Evolutionary conservation across 1,140 invertebrate genomes (phyloP), one percentile per base, ranked within the genome.

Genomic region (Paralvinella palmiformis): DNA sequence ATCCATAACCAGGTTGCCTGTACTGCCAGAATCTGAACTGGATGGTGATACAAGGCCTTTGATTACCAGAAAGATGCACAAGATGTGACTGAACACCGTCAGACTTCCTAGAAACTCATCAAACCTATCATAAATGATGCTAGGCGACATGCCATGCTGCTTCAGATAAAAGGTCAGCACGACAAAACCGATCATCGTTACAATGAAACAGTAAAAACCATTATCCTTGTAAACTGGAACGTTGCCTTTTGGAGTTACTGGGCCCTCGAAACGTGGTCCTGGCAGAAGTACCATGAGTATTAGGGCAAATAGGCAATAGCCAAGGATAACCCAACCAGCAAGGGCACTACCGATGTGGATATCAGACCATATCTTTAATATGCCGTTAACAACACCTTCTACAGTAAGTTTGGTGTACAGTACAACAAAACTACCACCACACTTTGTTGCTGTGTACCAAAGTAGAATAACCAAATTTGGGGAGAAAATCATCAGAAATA

Each of bases 201-300:
- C 71, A 13, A 78, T 60, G 70, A 81, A 86, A 71, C 83, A 85
- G 31, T 77, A 53, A 62, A 85, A 80, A 1, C 85, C 85, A 71
- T 85, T 85, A 66, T 83, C 84, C 69, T 79, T 75, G 71, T 86
- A 86, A 0, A 72, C 64, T 1, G 85, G 85, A 2, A 70, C 73
- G 62, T 80, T 78, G 36, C 83, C 84, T 64, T 80, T 82, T 10
- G 77, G 73, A 0, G 84, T 84, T 5, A 79, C 63, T 1, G 85
- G 85, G 3, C 85, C 85, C 45, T 77, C 56, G 32, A 80, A 79
- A 17, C 64, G 72, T 58, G 79, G 77, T 17, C 81, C 79, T 5
- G 84, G 83, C 1, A 85, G 62, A 3, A 77, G n/a, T 15, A 65
- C 67, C 76, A 77, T 79, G 61, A 76, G 60, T 13, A 74, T 33